These are phyloP conservation scores for Halictus ligatus DNA, from an alignment of 2,888 invertebrate species.

Conservation along the genomic window DNA sequence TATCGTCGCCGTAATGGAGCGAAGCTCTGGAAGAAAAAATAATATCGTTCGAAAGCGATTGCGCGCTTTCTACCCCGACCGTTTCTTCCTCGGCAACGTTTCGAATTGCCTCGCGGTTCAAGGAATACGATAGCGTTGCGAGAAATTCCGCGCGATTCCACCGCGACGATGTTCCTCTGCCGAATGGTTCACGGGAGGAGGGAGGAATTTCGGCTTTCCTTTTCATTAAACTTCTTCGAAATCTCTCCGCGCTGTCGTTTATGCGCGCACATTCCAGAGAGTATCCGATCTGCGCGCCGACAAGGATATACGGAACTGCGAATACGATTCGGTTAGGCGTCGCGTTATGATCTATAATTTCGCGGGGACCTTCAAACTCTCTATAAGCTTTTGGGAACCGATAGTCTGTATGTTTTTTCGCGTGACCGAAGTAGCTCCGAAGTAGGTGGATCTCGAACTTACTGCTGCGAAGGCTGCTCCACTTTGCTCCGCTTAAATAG, in stretches of 20 bases:
- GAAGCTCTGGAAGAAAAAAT: conserved; percentile 1
- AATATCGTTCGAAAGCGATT: not conserved
- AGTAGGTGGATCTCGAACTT: conserved; percentile 11
- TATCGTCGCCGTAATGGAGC: conserved; percentile 1
- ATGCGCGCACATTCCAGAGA: not conserved
- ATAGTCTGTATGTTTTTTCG: conserved; percentile 5
- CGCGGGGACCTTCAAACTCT: not conserved
- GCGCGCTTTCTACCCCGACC: not conserved
- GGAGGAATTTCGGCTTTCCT: conserved; percentile 30
- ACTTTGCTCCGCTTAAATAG: conserved; percentile 17
- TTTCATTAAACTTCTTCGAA: conserved; percentile 51
- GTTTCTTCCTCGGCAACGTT: conserved; percentile 4
- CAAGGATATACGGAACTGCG: conserved; percentile 19
- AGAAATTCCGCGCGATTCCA: conserved; percentile 24
- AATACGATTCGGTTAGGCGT: conserved; percentile 26
- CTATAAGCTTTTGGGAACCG: not conserved
- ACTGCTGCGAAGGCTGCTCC: not conserved
- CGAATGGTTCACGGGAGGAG: conserved; percentile 14
- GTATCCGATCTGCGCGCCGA: not conserved
- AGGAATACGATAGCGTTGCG: conserved; percentile 21
- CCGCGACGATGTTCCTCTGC: not conserved
- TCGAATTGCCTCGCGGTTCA: conserved; percentile 18
- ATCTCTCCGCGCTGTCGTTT: conserved; percentile 6
- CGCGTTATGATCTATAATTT: not conserved
- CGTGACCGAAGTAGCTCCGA: not conserved